phyloP scores from a whole-genome alignment of 37 sponge, comb jelly and placozoan genomes.

The Crambe crambe region DNA sequence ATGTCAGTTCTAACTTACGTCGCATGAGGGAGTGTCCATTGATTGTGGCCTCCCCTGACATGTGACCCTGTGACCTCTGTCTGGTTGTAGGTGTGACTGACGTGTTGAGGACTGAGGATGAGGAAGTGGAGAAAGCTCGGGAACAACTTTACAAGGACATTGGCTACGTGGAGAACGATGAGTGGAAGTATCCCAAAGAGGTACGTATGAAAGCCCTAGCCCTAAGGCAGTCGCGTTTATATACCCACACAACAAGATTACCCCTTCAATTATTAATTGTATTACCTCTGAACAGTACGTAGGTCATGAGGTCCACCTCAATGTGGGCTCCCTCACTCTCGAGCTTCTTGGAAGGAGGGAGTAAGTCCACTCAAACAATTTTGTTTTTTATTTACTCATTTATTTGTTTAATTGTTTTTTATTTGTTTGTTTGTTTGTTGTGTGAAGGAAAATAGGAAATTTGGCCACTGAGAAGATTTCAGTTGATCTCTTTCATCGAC shows the following conservation, averaged over 20 bases:
- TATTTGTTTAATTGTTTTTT: background rate
- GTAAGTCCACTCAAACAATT: slow-evolving; percentile 2
- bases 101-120: background rate
- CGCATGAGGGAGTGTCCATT: background rate
- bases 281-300: slow-evolving; percentile 39
- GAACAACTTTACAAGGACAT: slow-evolving; percentile 54
- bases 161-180: slow-evolving; percentile 63
- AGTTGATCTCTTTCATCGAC: slow-evolving; percentile 27
- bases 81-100: background rate
- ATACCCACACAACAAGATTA: background rate
- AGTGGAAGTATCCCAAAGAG: slow-evolving; percentile 54
- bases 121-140: slow-evolving; percentile 41
- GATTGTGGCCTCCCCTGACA: background rate
- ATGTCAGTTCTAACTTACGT: background rate
- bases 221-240: background rate
- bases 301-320: slow-evolving; percentile 50
- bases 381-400: background rate
- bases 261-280: background rate
- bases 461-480: slow-evolving; percentile 7
- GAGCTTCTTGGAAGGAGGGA: slow-evolving; percentile 35
- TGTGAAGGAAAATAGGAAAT: slow-evolving; percentile 8
- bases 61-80: background rate
- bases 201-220: too few species aligned
- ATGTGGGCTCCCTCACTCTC: slow-evolving; percentile 29
- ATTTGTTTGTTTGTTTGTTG: background rate